Conservation (phyloP, 2,113 vertebrate species). For the Terrapene triunguis region DNA sequence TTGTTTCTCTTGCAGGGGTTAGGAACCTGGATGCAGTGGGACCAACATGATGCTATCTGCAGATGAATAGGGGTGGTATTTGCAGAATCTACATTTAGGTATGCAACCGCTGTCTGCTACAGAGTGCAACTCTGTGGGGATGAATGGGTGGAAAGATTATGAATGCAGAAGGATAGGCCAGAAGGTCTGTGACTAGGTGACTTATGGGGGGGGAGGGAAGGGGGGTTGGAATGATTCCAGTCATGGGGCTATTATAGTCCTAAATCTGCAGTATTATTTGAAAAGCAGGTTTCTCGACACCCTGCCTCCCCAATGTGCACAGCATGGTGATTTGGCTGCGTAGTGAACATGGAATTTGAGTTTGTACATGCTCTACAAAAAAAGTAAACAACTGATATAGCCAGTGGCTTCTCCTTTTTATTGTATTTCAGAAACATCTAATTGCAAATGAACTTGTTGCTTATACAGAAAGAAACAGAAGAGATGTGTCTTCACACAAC, state of each 20-base stretch:
- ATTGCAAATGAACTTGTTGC: slow-evolving; percentile 17
- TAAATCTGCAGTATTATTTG: not conserved
- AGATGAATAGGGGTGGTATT: not conserved
- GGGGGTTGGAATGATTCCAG: not conserved
- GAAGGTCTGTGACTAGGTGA: not conserved
- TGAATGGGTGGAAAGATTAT: not conserved
- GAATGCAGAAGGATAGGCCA: not conserved
- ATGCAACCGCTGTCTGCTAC: not conserved
- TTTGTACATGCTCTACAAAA: not conserved
- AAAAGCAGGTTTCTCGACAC: not conserved
- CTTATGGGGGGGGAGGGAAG: not conserved
- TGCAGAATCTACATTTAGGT: not conserved
- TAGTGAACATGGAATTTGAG: not conserved
- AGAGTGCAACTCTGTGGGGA: not conserved
- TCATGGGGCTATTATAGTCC: not conserved
- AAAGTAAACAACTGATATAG: slow-evolving; percentile 3
- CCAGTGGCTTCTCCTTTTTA: slow-evolving; percentile 28
- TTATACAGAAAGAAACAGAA: not conserved
- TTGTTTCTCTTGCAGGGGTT: not conserved
- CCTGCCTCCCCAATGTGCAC: not conserved
- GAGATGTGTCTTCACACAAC: not conserved
- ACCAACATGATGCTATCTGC: not conserved
- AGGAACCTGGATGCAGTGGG: not conserved
- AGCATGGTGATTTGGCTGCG: not conserved
- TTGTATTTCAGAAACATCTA: slow-evolving; percentile 36